Percentiles rank a stretch among this genome's conserved stretches.
These are phyloP conservation scores for Synanceia verrucosa DNA, from an alignment of 2,797 vertebrate genomes.

Conservation along the genomic window DNA sequence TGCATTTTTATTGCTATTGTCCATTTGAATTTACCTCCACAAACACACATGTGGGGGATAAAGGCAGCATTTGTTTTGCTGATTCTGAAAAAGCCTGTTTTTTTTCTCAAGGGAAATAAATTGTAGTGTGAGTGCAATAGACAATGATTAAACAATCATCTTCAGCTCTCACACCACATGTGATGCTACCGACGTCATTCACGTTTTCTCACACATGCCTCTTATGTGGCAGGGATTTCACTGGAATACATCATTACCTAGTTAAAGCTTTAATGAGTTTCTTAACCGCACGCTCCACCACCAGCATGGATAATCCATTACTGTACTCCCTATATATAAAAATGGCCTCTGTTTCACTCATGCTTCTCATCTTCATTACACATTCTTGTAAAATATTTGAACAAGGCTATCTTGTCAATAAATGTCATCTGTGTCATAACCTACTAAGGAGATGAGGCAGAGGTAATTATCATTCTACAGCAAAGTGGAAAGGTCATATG, in stretches of 20 bases:
- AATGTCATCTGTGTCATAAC: slow-evolving; percentile 54
- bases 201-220: not conserved
- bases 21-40: slow-evolving; percentile 55
- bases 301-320: slow-evolving; percentile 14
- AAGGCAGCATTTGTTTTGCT: not conserved
- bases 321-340: not conserved
- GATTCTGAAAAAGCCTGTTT: slow-evolving; percentile 2
- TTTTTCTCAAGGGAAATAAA: slow-evolving; percentile 7
- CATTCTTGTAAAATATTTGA: slow-evolving; percentile 26
- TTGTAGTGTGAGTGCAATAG: not conserved
- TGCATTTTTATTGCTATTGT: slow-evolving; percentile 77
- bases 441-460: slow-evolving; percentile 37
- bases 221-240: slow-evolving; percentile 21
- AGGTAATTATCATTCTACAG: slow-evolving; percentile 52
- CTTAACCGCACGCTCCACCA: slow-evolving; percentile 17
- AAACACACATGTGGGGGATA: not conserved
- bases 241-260: not conserved
- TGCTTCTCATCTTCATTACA: not conserved
- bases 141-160: not conserved
- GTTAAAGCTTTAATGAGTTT: slow-evolving; percentile 30
- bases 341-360: slow-evolving; percentile 11
- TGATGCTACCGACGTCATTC: slow-evolving; percentile 4
- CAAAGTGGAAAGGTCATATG: slow-evolving; percentile 52
- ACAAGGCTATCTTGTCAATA: slow-evolving; percentile 44
- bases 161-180: slow-evolving; percentile 1